Conservation (phyloP, 2,113 vertebrate genomes). For the Chloroceryle aenea region DNA sequence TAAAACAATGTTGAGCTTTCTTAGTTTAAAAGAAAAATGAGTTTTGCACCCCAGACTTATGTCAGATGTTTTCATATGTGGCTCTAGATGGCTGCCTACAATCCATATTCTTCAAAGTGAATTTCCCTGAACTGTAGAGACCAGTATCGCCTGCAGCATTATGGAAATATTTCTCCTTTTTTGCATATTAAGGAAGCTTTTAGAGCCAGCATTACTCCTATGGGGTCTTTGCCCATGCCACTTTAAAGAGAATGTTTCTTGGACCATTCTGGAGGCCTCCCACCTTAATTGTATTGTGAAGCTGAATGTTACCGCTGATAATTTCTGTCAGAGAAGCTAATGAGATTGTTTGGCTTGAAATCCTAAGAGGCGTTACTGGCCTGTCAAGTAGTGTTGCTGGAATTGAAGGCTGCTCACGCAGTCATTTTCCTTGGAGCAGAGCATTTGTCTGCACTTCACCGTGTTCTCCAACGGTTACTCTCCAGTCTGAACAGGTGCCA, state of each 20-base stretch:
- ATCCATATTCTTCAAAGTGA: background rate
- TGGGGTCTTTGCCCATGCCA: background rate
- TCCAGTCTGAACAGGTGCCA: background rate
- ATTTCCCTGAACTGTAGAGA: background rate
- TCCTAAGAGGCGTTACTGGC: background rate
- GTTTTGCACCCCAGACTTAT: background rate
- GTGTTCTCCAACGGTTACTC: background rate
- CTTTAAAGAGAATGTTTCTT: background rate
- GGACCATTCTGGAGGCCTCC: background rate
- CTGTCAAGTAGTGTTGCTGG: background rate
- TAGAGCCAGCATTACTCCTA: background rate
- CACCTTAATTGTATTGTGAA: background rate
- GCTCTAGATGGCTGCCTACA: slow-evolving; percentile 9
- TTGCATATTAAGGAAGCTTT: background rate
- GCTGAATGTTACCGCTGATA: background rate
- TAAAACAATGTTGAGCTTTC: background rate
- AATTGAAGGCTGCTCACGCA: background rate
- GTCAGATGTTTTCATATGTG: background rate
- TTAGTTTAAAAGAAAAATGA: background rate
- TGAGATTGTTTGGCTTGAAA: background rate
- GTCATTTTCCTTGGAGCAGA: background rate
- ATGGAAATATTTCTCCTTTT: background rate
- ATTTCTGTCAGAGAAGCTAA: background rate
- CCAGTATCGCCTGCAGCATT: background rate
- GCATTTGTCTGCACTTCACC: background rate